Conservation (phyloP, 2,113 vertebrate species). For the Entelurus aequoreus region DNA sequence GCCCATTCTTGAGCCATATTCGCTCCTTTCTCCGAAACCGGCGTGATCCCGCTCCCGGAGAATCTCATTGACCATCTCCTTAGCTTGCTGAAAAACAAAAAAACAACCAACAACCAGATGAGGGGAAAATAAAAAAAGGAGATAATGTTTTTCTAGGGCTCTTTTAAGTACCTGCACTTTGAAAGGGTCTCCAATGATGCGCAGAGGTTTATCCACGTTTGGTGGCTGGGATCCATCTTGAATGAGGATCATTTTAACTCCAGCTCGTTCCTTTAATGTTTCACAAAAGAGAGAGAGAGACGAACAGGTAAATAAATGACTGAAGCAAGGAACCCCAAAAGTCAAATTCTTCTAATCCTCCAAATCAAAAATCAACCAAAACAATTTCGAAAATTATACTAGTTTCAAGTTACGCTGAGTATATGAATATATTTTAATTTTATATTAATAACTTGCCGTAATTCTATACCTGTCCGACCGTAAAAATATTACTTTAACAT, state of each 20-base stretch:
- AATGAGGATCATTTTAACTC: conserved; percentile 94
- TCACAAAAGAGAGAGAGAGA: neutral
- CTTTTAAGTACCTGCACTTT: conserved; percentile 82
- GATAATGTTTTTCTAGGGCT: neutral
- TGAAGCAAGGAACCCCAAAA: neutral
- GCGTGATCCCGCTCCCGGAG: conserved; percentile 83
- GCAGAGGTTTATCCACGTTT: conserved; percentile 86
- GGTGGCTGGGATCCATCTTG: conserved; percentile 88
- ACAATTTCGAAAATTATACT: no score
- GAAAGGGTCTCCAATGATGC: conserved; percentile 90
- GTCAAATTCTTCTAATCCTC: neutral
- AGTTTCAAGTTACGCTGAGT: no score
- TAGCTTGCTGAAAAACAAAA: conserved; percentile 86
- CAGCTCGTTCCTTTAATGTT: conserved; percentile 80
- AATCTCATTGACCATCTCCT: conserved; percentile 92
- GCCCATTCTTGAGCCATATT: conserved; percentile 81
- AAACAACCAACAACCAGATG: neutral
- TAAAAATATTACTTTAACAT: no score
- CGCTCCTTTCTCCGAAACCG: conserved; percentile 80
- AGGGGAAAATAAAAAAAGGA: neutral
- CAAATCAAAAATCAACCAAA: no score
- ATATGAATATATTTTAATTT: no score
- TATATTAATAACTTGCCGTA: no score
- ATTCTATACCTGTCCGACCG: no score
- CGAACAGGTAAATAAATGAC: conserved; percentile 3